Evolutionary conservation across 2,888 invertebrate genomes (phyloP), one percentile per base, ranked within the genome.

Genomic region (Myopa tessellatipennis): DNA sequence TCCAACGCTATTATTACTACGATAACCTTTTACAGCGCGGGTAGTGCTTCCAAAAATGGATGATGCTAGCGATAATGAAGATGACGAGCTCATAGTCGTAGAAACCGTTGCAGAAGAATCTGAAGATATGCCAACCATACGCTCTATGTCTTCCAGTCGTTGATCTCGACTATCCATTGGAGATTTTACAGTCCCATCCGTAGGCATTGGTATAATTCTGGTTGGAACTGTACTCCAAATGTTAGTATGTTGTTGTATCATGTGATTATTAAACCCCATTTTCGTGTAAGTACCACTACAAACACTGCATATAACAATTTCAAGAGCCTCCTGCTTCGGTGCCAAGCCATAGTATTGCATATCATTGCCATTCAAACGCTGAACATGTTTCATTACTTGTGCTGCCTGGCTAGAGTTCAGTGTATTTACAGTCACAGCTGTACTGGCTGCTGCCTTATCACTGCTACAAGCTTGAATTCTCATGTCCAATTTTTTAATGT

Each of bases 261-360:
- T 92, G 88, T 95, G 95, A 86, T 93, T 91, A 84, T 92, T 92
- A 74, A 94, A 92, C 72, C 95, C 95, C 88, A 94, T 93, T 83
- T 94, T 94, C 90, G 95, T 95, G 83, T 95, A 92, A 86, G 93
- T 92, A 82, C 93, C 92, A 82, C 93, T 93, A 88, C 95, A 95
- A 87, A 93, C 91, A 88, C 94, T 94, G 89, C 95, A 95, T 83
- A 95, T 92, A 79, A 95, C 94, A 79, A 94, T 92, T 87, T 93
- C 93, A 83, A 95, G 92, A 80, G 92, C 91, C 89, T 95, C 95
- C 89, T 93, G 92, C 85, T 94, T 94, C 38, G 95, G 95, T 85
- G 94, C 94, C 84, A 94, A 91, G 69, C 95, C 95, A 88, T 94
- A 95, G 77, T 95, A 91, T 82, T 92, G 92, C 92, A 95, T 95